Evolutionary conservation across 2,113 vertebrate genomes (phyloP), one percentile per base, ranked within the genome.

Genomic region (Poeciliopsis retropinna): DNA sequence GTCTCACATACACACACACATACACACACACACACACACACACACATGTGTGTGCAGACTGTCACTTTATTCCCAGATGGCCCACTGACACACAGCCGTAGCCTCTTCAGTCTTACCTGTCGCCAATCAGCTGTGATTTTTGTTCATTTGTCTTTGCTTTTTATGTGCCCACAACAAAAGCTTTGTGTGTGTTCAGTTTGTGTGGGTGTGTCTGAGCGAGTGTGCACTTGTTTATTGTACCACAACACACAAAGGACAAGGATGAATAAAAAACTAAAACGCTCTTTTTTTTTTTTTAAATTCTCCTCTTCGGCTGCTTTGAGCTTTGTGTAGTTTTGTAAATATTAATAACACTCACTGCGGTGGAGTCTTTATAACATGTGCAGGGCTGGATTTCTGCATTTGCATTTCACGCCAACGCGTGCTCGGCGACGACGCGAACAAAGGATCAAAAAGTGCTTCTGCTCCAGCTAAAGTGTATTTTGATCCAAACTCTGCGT

Each of bases 61-160:
- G 73, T 83, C 87, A 85, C 85, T 77, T 68, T 89, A 79, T 83
- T 88, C 83, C 77, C 83, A 86, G 86, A 69, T 85, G 88, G 82
- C 81, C 81, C 76, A 67, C 75, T 86, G 85, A 83, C 83, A 85
- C 79, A 79, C 80, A 81, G 71, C 72, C 62, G 27, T 73, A 76
- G 74, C 69, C 83, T 87, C 83, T 89, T 87, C 82, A 86, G 79
- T 84, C 79, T 76, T 90, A 90, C 85, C 88, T 88, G 88, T 87
- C 83, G 63, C 73, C 87, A 87, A 86, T 90, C 87, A 89, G 73
- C 25, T 19, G 70, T 80, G 81, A 88, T 87, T 90, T 88, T 83
- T 87, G 70, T 86, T 87, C 80, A 83, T 86, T 90, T 90, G 79
- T 88, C 81, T 86, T 73, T 2, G 4, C 79, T 85, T 72, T 88